These are phyloP conservation scores for Hydrotaea cyrtoneurina DNA, from an alignment of 2,888 invertebrate species.

Conservation along the genomic window DNA sequence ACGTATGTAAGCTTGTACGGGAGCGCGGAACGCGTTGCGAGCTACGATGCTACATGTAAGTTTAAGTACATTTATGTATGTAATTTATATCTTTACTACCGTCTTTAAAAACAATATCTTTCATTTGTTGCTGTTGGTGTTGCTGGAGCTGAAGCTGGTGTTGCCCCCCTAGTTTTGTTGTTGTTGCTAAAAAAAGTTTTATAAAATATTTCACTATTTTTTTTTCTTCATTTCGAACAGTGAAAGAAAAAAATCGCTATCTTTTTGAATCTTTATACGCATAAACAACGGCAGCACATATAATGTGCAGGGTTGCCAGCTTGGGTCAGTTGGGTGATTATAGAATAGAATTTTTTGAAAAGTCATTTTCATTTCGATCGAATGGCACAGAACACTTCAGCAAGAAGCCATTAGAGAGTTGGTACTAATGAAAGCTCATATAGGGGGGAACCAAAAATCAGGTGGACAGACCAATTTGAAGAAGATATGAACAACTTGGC, in stretches of 20 bases:
- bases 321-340: too few relatives aligned
- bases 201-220: constrained; percentile 55
- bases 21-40: background rate
- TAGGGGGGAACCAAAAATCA: too few relatives aligned
- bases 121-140: constrained; percentile 44
- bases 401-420: too few relatives aligned
- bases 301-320: constrained; percentile 46
- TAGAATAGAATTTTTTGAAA: too few relatives aligned
- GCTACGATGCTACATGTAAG: constrained; percentile 54
- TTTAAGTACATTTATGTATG: constrained; percentile 67
- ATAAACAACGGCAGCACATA: constrained; percentile 55
- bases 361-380: too few relatives aligned
- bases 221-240: background rate
- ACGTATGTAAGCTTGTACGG: background rate
- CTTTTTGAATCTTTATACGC: constrained; percentile 65
- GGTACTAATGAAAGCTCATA: too few relatives aligned
- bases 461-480: too few relatives aligned
- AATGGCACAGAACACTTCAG: too few relatives aligned
- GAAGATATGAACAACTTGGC: too few relatives aligned
- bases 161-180: constrained; percentile 5
- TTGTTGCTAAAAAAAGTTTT: constrained; percentile 50
- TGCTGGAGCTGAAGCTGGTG: background rate
- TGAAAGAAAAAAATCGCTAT: constrained; percentile 36
- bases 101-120: constrained; percentile 66
- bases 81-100: constrained; percentile 68